Evolutionary conservation across 1,140 invertebrate genomes (phyloP), one percentile per base, ranked within the genome.

Genomic region (Drosophila nikananu): DNA sequence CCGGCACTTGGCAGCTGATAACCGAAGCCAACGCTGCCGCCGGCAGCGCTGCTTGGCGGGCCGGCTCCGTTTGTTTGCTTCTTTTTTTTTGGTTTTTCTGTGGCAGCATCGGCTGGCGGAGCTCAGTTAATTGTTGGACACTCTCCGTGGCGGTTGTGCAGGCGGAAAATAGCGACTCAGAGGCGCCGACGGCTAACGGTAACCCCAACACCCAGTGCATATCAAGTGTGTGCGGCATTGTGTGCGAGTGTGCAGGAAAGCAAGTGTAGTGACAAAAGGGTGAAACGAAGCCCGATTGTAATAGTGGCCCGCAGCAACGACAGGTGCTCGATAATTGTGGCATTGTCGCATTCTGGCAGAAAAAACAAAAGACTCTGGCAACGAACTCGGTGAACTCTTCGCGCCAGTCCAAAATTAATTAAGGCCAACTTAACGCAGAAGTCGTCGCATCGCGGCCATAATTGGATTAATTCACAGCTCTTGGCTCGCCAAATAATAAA

Each of bases 51-150:
- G 66, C 48, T 46, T 32, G 64, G 41, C 52, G 55, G 62, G 78
- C 83, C 79, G 80, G 80, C 67, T 65, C 48, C 51, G 39, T 51
- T 58, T 58, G 66, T 41, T 48, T 42, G 39, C 39, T 63, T 81
- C 59, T 72, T 79, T 89, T n/a, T 71, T 46, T 77, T 90, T 92
- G 89, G 83, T 67, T 92, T 92, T 92, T 92, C 75, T 92, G 87
- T 78, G 72, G 74, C 83, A 87, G 81, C 91, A 89, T 80, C 89
- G 82, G 59, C 75, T 74, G 72, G 77, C 76, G 65, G 75, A 68
- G 68, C 81, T 92, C 91, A 92, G 91, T 92, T 83, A 87, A 83
- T 86, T 81, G 86, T 83, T 86, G 91, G 86, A 87, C 83, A 89
- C 75, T 81, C 76, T 75, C 80, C 83, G 86, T 71, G 72, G 44